Conservation (phyloP, 2,113 vertebrate species). For the Neolamprologus devosi region DNA sequence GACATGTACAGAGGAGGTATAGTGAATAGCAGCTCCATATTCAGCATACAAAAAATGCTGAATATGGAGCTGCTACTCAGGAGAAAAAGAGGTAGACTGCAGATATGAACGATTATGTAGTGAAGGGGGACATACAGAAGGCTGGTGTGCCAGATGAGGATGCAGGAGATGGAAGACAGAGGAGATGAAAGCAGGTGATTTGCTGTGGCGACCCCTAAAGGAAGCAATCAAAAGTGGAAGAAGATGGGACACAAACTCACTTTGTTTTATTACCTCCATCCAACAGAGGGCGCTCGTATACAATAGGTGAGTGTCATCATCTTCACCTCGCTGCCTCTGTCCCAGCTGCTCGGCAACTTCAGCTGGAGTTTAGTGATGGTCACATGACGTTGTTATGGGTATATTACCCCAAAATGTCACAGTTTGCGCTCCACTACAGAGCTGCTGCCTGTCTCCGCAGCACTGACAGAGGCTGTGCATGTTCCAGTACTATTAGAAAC, state of each 20-base stretch:
- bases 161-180: background rate
- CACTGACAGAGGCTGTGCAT: background rate
- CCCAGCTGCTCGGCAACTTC: background rate
- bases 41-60: background rate
- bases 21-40: background rate
- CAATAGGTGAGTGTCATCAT: background rate
- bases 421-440: background rate
- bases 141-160: background rate
- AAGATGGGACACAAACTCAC: background rate
- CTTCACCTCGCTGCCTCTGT: background rate
- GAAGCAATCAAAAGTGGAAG: background rate
- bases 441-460: background rate
- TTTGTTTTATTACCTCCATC: background rate
- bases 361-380: conserved; percentile 20
- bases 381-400: conserved; percentile 47
- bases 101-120: background rate
- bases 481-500: background rate
- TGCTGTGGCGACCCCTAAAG: background rate
- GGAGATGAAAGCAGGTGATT: background rate
- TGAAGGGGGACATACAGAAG: background rate
- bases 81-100: background rate
- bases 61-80: background rate
- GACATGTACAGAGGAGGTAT: background rate
- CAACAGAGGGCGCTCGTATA: background rate
- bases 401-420: conserved; percentile 28